Percentiles rank a stretch among this genome's conserved stretches.
These are phyloP conservation scores for Abscondita cerata DNA, from an alignment of 2,888 invertebrate species.

Conservation along the genomic window DNA sequence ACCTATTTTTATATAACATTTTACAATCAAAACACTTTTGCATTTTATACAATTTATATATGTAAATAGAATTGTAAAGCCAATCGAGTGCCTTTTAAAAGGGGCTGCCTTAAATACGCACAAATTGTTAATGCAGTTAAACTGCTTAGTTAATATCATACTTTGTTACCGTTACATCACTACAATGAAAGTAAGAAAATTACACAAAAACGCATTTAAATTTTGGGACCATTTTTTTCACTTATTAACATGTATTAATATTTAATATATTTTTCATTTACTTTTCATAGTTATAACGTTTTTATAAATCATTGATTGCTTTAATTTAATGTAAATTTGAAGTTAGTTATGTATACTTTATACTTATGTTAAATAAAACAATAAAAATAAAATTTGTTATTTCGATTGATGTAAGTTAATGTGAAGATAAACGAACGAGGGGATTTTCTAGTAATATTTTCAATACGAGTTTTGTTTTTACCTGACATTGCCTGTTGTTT, in stretches of 20 bases:
- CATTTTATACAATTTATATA: constrained; percentile 21
- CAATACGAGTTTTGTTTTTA: too few relatives aligned
- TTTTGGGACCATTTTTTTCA: constrained; percentile 17
- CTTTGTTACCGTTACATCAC: constrained; percentile 12
- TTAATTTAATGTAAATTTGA: constrained; percentile 47
- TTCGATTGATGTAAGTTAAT: too few relatives aligned
- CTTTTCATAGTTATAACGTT: not conserved
- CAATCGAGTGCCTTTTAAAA: constrained; percentile 14
- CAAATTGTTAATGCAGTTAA: not conserved
- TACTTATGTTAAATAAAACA: constrained; percentile 46
- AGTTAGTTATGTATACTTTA: constrained; percentile 39
- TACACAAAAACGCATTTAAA: not conserved
- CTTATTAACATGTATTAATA: constrained; percentile 18
- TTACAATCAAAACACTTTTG: constrained; percentile 12
- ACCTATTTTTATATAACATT: constrained; percentile 19
- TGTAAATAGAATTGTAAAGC: constrained; percentile 4
- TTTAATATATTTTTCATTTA: not conserved
- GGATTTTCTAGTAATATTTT: too few relatives aligned
- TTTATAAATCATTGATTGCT: constrained; percentile 33
- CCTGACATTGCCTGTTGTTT: too few relatives aligned
- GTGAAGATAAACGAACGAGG: too few relatives aligned
- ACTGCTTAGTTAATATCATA: constrained; percentile 16
- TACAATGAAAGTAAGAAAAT: not conserved
- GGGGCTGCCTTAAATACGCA: constrained; percentile 1
- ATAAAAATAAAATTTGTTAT: constrained; percentile 8